Conservation (phyloP, 2,888 invertebrate species). For the Brachypterus glaber region DNA sequence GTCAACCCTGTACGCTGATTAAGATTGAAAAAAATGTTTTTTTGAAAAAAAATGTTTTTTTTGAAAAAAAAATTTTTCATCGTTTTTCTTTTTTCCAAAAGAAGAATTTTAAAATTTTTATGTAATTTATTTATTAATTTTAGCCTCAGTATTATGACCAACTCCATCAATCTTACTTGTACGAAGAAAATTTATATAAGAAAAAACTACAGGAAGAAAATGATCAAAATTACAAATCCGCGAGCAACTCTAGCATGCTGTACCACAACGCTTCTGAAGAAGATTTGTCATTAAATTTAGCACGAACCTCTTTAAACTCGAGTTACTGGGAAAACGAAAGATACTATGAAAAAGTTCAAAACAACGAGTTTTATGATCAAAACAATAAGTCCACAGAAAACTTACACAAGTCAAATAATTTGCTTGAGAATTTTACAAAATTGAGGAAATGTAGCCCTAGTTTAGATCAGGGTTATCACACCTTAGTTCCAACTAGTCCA, state of each 20-base stretch:
- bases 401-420: slow-evolving; percentile 31
- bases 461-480: slow-evolving; percentile 75
- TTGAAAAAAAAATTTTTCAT: too few relatives aligned
- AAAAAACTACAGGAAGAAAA: slow-evolving; percentile 15
- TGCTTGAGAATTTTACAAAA: slow-evolving; percentile 39
- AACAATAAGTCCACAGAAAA: slow-evolving; percentile 12
- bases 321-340: slow-evolving; percentile 38
- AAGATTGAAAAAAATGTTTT: too few relatives aligned
- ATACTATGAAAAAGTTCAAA: slow-evolving; percentile 26
- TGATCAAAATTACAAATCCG: slow-evolving; percentile 6
- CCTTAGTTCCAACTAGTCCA: slow-evolving; percentile 55
- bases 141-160: slow-evolving; percentile 29
- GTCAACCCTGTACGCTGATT: too few relatives aligned
- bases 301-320: slow-evolving; percentile 29
- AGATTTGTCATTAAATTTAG: slow-evolving; percentile 11
- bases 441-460: slow-evolving; percentile 52
- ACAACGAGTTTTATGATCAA: too few relatives aligned
- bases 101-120: too few relatives aligned
- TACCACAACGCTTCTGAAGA: too few relatives aligned
- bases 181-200: slow-evolving; percentile 24
- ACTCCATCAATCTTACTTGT: slow-evolving; percentile 22
- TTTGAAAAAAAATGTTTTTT: too few relatives aligned
- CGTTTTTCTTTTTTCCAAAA: too few relatives aligned
- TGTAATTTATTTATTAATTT: slow-evolving; percentile 9
- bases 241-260: too few relatives aligned